These are phyloP conservation scores for Orthonevra nobilis DNA, from an alignment of 2,888 invertebrate species.

Conservation along the genomic window DNA sequence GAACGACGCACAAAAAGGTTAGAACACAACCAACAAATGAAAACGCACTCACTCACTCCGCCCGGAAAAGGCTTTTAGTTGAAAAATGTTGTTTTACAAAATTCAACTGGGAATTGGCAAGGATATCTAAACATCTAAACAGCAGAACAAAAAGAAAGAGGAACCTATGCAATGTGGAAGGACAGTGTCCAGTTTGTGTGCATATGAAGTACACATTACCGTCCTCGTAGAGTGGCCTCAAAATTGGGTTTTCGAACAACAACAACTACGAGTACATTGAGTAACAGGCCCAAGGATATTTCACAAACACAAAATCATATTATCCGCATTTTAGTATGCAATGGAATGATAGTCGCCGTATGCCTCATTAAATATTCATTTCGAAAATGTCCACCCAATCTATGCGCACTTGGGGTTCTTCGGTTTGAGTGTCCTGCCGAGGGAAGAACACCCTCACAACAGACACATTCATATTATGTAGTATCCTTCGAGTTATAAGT, in stretches of 20 bases:
- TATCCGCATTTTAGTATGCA: slow-evolving; percentile 58
- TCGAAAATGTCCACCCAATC: slow-evolving; percentile 55
- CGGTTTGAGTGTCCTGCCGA: not conserved
- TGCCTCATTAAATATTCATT: slow-evolving; percentile 69
- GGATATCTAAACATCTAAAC: slow-evolving; percentile 20
- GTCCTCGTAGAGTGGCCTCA: slow-evolving; percentile 50
- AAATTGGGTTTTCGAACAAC: slow-evolving; percentile 44
- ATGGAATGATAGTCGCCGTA: slow-evolving; percentile 57
- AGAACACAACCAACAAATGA: slow-evolving; percentile 23
- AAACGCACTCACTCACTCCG: slow-evolving; percentile 21
- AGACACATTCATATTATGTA: slow-evolving; percentile 28
- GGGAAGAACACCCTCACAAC: slow-evolving; percentile 32
- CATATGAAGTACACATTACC: slow-evolving; percentile 32
- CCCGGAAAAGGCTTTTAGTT: slow-evolving; percentile 41
- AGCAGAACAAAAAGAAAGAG: slow-evolving; percentile 27
- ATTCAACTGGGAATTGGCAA: slow-evolving; percentile 68
- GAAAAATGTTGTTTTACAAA: slow-evolving; percentile 55
- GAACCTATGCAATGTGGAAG: slow-evolving; percentile 27
- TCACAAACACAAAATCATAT: slow-evolving; percentile 68
- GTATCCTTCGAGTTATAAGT: slow-evolving; percentile 56
- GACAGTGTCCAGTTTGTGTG: slow-evolving; percentile 10
- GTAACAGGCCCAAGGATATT: slow-evolving; percentile 47
- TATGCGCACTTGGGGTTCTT: not conserved
- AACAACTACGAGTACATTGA: not conserved
- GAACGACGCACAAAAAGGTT: slow-evolving; percentile 66